A percentile compares a stretch with the other conserved stretches of the same genome.
Conservation (phyloP, 2,113 vertebrate species). For the Sceloporus tristichus region DNA sequence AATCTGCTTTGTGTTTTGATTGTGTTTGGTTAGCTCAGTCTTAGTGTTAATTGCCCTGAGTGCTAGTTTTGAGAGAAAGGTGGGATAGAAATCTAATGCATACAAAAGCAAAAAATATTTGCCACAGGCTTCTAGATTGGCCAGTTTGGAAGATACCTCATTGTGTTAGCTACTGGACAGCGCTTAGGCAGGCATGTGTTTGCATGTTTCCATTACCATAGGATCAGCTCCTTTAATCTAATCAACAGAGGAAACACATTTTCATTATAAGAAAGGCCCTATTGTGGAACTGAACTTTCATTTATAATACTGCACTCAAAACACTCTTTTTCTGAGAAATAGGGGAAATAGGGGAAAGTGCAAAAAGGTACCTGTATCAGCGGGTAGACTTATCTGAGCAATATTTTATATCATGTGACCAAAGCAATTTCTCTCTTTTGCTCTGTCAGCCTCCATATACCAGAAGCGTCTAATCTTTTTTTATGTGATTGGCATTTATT, state of each 20-base stretch:
- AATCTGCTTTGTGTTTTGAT: too few relatives aligned
- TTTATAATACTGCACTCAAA: background rate
- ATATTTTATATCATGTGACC: background rate
- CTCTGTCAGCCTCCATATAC: background rate
- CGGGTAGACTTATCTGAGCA: background rate
- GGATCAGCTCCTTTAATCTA: background rate
- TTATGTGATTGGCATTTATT: conserved; percentile 21
- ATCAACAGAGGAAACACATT: background rate
- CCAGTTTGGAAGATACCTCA: background rate
- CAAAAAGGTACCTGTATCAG: background rate
- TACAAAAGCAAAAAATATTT: background rate
- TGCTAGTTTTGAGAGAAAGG: background rate
- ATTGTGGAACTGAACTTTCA: background rate
- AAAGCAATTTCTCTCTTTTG: background rate
- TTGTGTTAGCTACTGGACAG: background rate
- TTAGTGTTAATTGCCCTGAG: background rate
- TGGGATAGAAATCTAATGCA: background rate
- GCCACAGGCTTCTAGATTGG: background rate
- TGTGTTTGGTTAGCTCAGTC: background rate
- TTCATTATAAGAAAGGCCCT: background rate
- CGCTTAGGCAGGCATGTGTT: background rate
- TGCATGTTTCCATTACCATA: background rate
- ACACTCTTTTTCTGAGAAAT: background rate
- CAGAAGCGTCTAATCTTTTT: conserved; percentile 1
- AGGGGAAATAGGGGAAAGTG: background rate